Percentiles rank a stretch among this genome's conserved stretches.
phyloP scores from a whole-genome alignment of 2,888 invertebrate species.

The Candidula unifasciata region DNA sequence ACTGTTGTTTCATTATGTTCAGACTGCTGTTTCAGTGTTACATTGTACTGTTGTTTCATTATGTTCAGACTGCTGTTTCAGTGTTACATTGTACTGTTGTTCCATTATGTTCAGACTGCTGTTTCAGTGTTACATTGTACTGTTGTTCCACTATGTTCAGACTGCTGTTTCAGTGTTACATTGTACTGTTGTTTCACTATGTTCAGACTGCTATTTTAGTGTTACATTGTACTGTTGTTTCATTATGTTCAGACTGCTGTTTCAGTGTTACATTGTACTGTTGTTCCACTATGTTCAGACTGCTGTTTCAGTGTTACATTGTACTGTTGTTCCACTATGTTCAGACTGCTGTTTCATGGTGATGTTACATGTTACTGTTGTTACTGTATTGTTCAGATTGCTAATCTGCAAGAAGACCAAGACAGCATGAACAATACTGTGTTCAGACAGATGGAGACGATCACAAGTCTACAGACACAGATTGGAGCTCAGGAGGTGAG shows the following conservation, averaged over 20 bases:
- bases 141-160: too few relatives aligned
- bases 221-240: too few relatives aligned
- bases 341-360: not conserved
- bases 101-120: not conserved
- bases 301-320: not conserved
- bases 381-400: constrained; percentile 24
- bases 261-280: not conserved
- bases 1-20: not conserved
- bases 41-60: not conserved
- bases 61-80: not conserved
- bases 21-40: not conserved
- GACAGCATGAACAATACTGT: constrained; percentile 40
- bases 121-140: too few relatives aligned
- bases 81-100: not conserved
- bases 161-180: too few relatives aligned
- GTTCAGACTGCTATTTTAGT: too few relatives aligned
- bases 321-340: not conserved
- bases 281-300: not conserved
- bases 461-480: constrained; percentile 23
- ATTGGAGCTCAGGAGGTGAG: constrained; percentile 40
- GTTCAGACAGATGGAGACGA: constrained; percentile 23
- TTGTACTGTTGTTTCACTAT: too few relatives aligned
- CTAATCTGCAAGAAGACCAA: constrained; percentile 47
- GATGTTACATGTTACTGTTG: not conserved
- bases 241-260: too few relatives aligned